These are phyloP conservation scores for Origma solitaria DNA, from an alignment of 2,113 vertebrate species.

Conservation along the genomic window DNA sequence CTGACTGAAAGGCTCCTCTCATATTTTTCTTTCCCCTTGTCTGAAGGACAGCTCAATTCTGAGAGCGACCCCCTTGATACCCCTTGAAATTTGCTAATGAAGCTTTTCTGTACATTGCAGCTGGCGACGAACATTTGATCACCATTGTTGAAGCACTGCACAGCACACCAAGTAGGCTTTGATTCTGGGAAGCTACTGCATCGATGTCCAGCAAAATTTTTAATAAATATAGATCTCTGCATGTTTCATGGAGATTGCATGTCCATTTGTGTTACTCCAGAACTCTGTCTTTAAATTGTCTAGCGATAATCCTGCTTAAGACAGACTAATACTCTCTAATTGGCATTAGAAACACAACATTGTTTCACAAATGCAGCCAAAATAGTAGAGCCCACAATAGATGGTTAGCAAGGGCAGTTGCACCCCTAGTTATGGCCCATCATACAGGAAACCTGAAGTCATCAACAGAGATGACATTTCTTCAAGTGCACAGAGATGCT, in stretches of 20 bases:
- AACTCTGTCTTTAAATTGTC: constrained; percentile 26
- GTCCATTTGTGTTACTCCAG: constrained; percentile 45
- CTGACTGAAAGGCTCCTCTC: background rate
- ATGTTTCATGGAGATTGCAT: constrained; percentile 38
- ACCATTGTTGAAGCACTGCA: background rate
- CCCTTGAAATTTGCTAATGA: background rate
- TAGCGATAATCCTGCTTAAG: constrained; percentile 17
- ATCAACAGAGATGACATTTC: background rate
- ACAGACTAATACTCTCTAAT: constrained; percentile 51
- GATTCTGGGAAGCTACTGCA: constrained; percentile 43
- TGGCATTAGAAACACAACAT: constrained; percentile 44
- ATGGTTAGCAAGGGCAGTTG: background rate
- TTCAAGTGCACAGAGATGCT: background rate
- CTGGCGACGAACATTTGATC: background rate
- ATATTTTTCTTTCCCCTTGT: background rate
- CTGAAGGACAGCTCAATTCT: background rate
- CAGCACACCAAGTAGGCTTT: background rate
- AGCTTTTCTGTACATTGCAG: background rate
- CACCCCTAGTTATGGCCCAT: background rate
- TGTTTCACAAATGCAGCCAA: constrained; percentile 16
- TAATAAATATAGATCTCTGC: constrained; percentile 41
- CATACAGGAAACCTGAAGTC: background rate
- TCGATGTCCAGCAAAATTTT: constrained; percentile 29
- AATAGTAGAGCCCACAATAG: background rate
- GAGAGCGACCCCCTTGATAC: background rate